Evolutionary conservation across 2,797 vertebrate species (phyloP), one percentile per base, ranked within the genome.

Genomic region (Enteromius treurensis): DNA sequence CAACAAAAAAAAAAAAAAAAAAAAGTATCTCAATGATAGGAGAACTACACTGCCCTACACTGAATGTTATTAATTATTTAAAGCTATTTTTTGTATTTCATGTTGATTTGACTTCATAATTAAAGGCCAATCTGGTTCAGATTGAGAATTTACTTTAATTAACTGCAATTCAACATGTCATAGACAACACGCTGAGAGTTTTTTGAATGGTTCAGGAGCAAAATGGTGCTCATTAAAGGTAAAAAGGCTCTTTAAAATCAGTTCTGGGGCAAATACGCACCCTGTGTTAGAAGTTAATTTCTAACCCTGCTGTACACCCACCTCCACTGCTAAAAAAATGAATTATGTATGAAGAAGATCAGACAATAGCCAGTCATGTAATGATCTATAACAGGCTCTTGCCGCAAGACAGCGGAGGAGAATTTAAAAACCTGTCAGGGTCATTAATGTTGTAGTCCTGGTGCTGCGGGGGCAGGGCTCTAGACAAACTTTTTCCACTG

Each of bases 261-360:
- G 17, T 71, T 81, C 69, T 45, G 37, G 23, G 73, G 49, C 23
- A 68, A 55, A 77, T 14, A 26, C 29, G 2, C 23, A 60, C 17
- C 17, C n/a, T 8, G 40, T 76, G 13, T 37, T 49, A 49, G 6
- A 73, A 42, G 71, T 67, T 67, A 9, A 32, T 42, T 51, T 34
- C 17, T 42, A 67, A 70, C 51, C 29, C 60, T n/a, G 53, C 26
- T 9, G 3, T 47, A 76, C 71, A 80, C 73, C 34, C 49, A 82
- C 65, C 37, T 79, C 67, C 19, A 29, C 32, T 37, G 79, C n/a
- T 65, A 79, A 87, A 79, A 80, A 68, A 73, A n/a, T 45, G 37
- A 67, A 26, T 51, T 45, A 45, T 55, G n/a, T 26, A 68, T 45
- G 21, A 62, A 69, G 49, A 69, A 55, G 73, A 76, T 83, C 81